Base-by-base conservation (phyloP, 2,888 invertebrate genomes). In the Diaphora mendica region DNA sequence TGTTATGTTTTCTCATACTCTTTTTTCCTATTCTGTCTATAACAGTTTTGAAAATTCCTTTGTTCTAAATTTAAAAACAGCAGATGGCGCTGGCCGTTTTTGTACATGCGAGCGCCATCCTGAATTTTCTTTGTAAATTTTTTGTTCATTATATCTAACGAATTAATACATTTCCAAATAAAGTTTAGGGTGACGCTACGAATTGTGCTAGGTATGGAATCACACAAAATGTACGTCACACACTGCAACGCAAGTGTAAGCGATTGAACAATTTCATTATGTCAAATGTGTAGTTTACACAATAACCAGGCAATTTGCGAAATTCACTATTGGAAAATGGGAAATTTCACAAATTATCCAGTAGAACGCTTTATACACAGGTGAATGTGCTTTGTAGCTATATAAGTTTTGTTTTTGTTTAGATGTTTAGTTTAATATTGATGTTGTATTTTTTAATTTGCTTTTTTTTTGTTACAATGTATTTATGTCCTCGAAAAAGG, bases 21-120 rank as follows among this genome's bases (percentile, higher is more conserved):
- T 70, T 75, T 73, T 72, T 68, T 39, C 64, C 64, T 44, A 59
- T 44, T 65, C 72, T 66, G 69, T 65, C 74, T 67, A 44, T 72
- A 70, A 35, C 71, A 35, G 59, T 80, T 76, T 75, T 72, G 48
- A 68, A 66, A 67, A 64, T 69, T 79, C 74, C 72, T 75, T 51
- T 73, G 68, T 79, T 73, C 62, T 73, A 70, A 67, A 74, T 74
- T 73, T 70, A 70, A 70, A 68, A 74, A 85, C 82, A 87, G 91
- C 93, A 94, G 95, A 92, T 94, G 94, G 95, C 95, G 95, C 93
- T 95, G 94, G 91, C 93, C 91, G 93, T 92, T 86, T 78, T 74
- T 82, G 74, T 78, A 86, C 86, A 84, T 89, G 91, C 90, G 88
- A 91, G 95, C 94, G 95, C 95, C 94, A 95, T 92, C 94, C 94